phyloP scores from a whole-genome alignment of 2,113 vertebrate genomes.

The Pteronura brasiliensis region DNA sequence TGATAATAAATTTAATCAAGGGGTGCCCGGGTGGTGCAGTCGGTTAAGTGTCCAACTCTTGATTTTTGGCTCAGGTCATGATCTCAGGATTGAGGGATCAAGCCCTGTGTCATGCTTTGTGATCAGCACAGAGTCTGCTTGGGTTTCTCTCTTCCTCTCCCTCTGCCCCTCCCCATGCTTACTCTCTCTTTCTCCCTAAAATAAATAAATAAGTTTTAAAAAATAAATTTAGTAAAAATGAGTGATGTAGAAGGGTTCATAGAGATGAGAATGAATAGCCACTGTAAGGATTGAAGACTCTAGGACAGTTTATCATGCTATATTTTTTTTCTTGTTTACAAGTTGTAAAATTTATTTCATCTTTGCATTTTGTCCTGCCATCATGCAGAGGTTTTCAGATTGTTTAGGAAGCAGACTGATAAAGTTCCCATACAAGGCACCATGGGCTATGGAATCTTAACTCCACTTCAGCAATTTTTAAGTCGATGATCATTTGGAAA shows the following conservation, averaged over 20 bases:
- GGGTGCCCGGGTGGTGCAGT: background rate
- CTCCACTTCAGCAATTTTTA: background rate
- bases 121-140: background rate
- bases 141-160: background rate
- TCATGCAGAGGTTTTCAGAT: background rate
- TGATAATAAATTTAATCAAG: background rate
- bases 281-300: background rate
- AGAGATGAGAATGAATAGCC: background rate
- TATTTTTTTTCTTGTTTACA: background rate
- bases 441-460: background rate
- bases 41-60: background rate
- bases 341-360: background rate
- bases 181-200: background rate
- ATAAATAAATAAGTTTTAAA: background rate
- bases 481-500: background rate
- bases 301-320: background rate
- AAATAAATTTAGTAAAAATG: background rate
- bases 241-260: background rate
- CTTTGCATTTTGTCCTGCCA: background rate
- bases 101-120: background rate
- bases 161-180: background rate
- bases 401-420: background rate
- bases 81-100: background rate
- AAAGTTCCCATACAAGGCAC: background rate
- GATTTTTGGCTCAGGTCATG: background rate